Evolutionary conservation across 2,888 invertebrate genomes (phyloP), one percentile per base, ranked within the genome.

Genomic region (Tenthredo distinguenda): DNA sequence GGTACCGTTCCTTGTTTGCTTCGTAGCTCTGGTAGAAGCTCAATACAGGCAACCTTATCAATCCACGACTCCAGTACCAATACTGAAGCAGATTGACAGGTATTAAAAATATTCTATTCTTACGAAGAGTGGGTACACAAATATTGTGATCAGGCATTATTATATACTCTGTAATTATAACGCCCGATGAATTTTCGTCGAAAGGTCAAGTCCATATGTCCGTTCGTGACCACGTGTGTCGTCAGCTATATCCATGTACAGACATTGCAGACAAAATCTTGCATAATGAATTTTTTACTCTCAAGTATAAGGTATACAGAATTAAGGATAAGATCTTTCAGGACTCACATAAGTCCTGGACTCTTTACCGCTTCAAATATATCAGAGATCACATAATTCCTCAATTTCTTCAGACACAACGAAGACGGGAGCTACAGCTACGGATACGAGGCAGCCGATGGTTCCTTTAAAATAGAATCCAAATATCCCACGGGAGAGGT

Each of bases 81-180:
- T 98, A 92, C 95, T 98, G 87, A 98, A 98, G 93, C 98, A 98
- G 94, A 97, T 98, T 89, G 97, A 98, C 94, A 97, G 93, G 93
- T 92, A 77, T 18, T 34, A 18, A 15, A 34, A 68, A 68, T 18
- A 34, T 34, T n/a, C n/a, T 34, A 68, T 15, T 68, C 12, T 68
- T 15, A 58, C 9, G 1, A 68, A 18, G 12, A 10, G 5, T n/a
- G 40, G 55, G 1, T 55, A n/a, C 55, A 55, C n/a, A 10, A 34
- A 40, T 34, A 72, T 37, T 31, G 5, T 9, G 6, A 34, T 37
- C 37, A 71, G 2, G 26, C 9, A 62, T 62, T 71, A 31, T 37
- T 37, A 26, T 26, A 26, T 37, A 71, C 37, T 37, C 37, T 9
- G 6, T 71, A 31, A n/a, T 40, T 34, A 37, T 18, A n/a, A 18